A percentile compares a stretch with the other conserved stretches of the same genome.
Conservation (phyloP, 2,113 vertebrate genomes). For the Calidris pygmaea region DNA sequence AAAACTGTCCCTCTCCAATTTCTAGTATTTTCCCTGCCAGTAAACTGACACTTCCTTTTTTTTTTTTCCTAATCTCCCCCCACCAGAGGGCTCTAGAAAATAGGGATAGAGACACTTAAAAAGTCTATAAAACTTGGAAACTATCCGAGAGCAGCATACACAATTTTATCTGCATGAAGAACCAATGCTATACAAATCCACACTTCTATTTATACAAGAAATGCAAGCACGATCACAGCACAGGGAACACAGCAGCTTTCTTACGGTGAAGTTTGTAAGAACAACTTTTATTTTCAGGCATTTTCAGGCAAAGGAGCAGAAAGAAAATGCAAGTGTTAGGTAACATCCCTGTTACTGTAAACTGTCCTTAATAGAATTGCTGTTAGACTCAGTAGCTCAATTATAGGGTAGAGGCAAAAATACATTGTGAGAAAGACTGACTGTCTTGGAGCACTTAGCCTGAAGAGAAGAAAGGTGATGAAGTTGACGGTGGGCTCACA, state of each 20-base stretch:
- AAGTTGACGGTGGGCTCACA: neutral
- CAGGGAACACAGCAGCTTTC: neutral
- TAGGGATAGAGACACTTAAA: neutral
- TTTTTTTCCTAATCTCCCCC: neutral
- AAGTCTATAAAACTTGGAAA: neutral
- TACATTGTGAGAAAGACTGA: neutral
- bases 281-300: neutral
- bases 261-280: neutral
- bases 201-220: neutral
- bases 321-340: neutral
- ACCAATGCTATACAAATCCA: neutral
- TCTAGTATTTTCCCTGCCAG: neutral
- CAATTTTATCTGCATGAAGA: neutral
- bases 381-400: neutral
- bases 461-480: neutral
- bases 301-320: neutral
- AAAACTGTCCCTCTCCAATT: neutral
- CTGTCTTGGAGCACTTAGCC: neutral
- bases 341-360: neutral
- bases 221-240: neutral
- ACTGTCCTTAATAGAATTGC: neutral
- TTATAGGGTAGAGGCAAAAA: neutral
- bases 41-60: neutral
- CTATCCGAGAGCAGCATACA: neutral
- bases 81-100: slow-evolving; percentile 46